Evolutionary conservation across 2,888 invertebrate species (phyloP), one percentile per base, ranked within the genome.

Genomic region (Hypsopygia costalis): DNA sequence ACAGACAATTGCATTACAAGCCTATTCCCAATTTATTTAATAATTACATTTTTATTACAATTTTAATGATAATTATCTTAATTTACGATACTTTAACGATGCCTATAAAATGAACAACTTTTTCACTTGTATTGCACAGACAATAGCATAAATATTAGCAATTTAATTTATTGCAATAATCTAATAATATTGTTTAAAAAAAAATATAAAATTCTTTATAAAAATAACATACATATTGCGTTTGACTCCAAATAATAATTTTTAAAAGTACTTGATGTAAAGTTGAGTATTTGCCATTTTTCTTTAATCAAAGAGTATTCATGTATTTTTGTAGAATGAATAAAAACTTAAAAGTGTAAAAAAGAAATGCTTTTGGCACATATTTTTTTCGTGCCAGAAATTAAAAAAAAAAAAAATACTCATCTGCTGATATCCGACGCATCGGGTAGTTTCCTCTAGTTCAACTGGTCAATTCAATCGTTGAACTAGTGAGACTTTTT

Each of bases 1-100:
- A 81, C 81, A 79, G 67, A 71, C 73, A 79, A 74, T 78, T 66
- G 77, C 71, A 56, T 73, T 76, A 73, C 62, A 83, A 80, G 80
- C 82, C 73, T 83, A 82, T 69, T 67, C 69, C 76, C 73, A 71
- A 57, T 58, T 61, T 62, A 56, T 60, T 64, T 60, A 62, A 74
- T 74, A 80, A 81, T 79, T 81, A 81, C 79, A 82, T 69, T 63
- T 81, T 85, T 81, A 76, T 72, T 82, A 82, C 81, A 85, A 72
- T 78, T 81, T 80, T 77, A 70, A 75, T 72, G 62, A 67, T 67
- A 61, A 53, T 64, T 64, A 72, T 66, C 69, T 74, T 73, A 72
- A 57, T 57, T 69, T 79, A 79, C 65, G 59, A 69, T 73, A 72
- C 55, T 61, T 62, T 69, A 72, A 75, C 70, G 61, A 75, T 79